A percentile compares a stretch with the other conserved stretches of the same genome.
Conservation (phyloP, 2,113 vertebrate species). For the Copsychus sechellarum region DNA sequence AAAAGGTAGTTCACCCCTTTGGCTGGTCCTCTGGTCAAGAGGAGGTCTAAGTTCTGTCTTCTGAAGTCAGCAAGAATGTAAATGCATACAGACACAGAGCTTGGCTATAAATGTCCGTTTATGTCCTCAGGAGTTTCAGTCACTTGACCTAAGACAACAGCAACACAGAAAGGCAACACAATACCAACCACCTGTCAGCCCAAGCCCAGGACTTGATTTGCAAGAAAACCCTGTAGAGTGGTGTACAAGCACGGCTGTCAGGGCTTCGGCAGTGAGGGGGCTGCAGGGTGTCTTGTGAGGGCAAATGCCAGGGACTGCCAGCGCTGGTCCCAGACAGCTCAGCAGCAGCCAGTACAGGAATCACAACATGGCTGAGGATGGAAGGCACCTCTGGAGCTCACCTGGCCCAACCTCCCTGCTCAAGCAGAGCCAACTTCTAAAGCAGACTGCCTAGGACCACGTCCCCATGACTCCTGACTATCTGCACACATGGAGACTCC, state of each 20-base stretch:
- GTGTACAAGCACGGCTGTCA: not conserved
- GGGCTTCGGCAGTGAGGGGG: not conserved
- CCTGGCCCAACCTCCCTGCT: not conserved
- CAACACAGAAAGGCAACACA: not conserved
- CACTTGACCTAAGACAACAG: slow-evolving; percentile 6
- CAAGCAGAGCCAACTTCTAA: not conserved
- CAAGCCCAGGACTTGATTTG: not conserved
- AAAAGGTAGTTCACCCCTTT: not conserved
- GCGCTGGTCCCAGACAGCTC: not conserved
- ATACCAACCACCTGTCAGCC: not conserved
- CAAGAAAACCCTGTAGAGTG: not conserved
- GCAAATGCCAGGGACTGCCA: not conserved
- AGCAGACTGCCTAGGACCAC: not conserved
- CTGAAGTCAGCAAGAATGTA: slow-evolving; percentile 13
- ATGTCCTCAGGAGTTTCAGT: not conserved
- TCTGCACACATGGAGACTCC: not conserved
- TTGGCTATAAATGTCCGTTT: not conserved
- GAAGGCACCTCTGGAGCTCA: not conserved
- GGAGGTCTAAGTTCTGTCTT: not conserved
- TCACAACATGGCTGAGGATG: not conserved
- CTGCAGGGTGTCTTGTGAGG: not conserved
- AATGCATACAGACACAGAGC: slow-evolving; percentile 1
- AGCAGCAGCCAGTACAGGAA: not conserved
- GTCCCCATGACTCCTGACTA: not conserved
- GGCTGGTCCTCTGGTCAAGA: slow-evolving; percentile 20